Base-by-base conservation (phyloP, 2,888 invertebrate genomes). In the Microplitis manilae region DNA sequence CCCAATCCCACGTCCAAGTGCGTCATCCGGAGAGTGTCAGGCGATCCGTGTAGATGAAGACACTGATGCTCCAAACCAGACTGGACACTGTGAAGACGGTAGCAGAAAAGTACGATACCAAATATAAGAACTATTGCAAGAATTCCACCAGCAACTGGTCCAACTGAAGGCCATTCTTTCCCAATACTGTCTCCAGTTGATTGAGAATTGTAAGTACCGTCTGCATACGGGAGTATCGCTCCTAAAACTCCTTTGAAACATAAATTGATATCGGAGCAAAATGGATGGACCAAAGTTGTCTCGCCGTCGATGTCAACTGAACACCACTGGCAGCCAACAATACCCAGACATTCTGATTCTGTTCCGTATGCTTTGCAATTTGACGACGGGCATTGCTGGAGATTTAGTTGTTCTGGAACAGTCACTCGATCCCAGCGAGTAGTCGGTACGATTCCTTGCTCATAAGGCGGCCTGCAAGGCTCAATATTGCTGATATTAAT, bases 321-420 rank as follows among this genome's bases (percentile, higher is more conserved):
- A 88, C 97, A 98, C 97, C 97, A 98, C 87, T 97, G 96, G 90
- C 97, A 98, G 76, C 96, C 96, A 83, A 96, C 91, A 39, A 97
- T 92, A 0, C 92, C 92, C 71, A 94, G 89, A 86, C 95, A 95
- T 71, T 93, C 92, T 1, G 92, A 91, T 84, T 94, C 93, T 0
- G 92, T 92, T 61, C 90, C 85, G 86, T 93, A 94, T 6, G 91
- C 90, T 86, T 95, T 94, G 86, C 96, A 96, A 84, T 93, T 93
- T 76, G 93, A 93, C 79, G 92, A 92, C 77, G 94, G 92, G 87
- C 96, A 96, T 0, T 93, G 91, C 81, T 94, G 93, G 40, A 94
- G 65, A 4, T 39, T 67, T 41, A 74, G 41, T 6, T 61, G 61
- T 1, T 60, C 15, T 7, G 74, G 38, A 9, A 50, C 59, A 17